Evolutionary conservation across 2,113 vertebrate species (phyloP).

Genomic region (Chloebia gouldiae): DNA sequence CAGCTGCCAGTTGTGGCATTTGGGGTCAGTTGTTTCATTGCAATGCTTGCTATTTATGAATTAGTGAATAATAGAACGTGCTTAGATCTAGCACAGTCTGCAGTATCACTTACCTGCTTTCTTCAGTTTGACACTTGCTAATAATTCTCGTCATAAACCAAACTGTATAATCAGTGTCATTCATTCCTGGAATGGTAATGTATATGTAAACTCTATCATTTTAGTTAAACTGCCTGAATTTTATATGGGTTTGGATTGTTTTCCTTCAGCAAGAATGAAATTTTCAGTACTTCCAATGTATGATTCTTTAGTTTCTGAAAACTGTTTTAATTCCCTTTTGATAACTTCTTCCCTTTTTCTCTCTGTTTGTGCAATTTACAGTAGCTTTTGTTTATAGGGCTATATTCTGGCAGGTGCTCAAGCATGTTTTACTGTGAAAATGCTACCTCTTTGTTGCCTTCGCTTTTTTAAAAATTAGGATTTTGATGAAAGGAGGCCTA

Average conservation of each 20-base stretch:
- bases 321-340: background rate
- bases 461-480: background rate
- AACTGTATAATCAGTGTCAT: conserved; percentile 27
- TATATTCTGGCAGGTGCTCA: background rate
- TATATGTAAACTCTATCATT: background rate
- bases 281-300: background rate
- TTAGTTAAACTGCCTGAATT: background rate
- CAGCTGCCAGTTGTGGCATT: conserved; percentile 64
- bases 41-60: conserved; percentile 32
- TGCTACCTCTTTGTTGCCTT: background rate
- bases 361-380: background rate
- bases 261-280: background rate
- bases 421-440: background rate
- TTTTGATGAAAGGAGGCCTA: background rate
- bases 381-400: background rate
- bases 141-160: background rate
- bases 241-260: background rate
- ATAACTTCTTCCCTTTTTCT: background rate
- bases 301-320: background rate
- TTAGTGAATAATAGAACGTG: background rate
- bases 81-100: conserved; percentile 11
- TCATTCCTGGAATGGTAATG: background rate
- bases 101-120: conserved; percentile 7
- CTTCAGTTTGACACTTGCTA: conserved; percentile 12
- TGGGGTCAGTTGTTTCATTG: conserved; percentile 66